phyloP scores from a whole-genome alignment of 2,888 invertebrate genomes.

The Rutpela maculata region DNA sequence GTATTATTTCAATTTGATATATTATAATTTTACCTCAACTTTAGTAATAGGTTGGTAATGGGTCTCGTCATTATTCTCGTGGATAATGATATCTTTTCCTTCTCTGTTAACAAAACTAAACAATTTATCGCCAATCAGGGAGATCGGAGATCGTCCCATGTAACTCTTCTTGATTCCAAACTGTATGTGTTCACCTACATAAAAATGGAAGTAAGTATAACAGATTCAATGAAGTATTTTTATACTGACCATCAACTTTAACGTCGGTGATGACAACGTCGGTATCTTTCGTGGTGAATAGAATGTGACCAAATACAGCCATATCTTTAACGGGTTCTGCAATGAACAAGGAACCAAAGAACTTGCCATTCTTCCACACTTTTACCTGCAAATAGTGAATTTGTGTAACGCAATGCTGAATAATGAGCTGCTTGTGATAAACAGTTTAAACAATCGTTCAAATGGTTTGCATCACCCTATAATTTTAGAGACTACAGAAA shows the following conservation, averaged over 20 bases:
- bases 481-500: too few species aligned
- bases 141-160: conserved; percentile 78
- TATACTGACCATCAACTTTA: conserved; percentile 72
- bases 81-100: conserved; percentile 77
- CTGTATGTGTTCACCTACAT: conserved; percentile 59
- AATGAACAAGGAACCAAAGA: conserved; percentile 71
- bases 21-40: conserved; percentile 73
- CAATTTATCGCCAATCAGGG: conserved; percentile 69
- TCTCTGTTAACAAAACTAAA: conserved; percentile 74
- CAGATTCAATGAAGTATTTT: neutral
- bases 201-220: neutral
- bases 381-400: conserved; percentile 73
- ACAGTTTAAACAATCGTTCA: too few species aligned
- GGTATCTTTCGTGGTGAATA: conserved; percentile 80
- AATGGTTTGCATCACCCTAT: too few species aligned
- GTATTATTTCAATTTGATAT: too few species aligned
- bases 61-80: conserved; percentile 74
- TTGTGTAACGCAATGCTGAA: neutral
- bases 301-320: conserved; percentile 74
- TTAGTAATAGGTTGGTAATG: conserved; percentile 76
- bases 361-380: conserved; percentile 76
- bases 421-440: neutral
- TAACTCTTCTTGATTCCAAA: conserved; percentile 74
- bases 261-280: conserved; percentile 80
- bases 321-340: conserved; percentile 81